Conservation (phyloP, 2,888 invertebrate genomes). For the Mimumesa dahlbomi region DNA sequence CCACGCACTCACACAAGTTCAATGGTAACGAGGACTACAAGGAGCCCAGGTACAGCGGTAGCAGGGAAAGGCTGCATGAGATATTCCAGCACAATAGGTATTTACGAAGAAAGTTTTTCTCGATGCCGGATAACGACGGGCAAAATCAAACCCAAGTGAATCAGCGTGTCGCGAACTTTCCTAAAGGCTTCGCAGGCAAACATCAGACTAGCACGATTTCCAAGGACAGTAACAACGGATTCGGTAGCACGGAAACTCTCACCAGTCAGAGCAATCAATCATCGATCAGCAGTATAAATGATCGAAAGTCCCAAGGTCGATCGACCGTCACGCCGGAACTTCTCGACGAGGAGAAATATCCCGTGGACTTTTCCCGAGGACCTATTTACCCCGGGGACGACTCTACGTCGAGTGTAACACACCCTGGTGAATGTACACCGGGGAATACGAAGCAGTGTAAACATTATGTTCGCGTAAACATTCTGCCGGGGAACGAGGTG, state of each 20-base stretch:
- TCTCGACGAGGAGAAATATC: conserved; percentile 12
- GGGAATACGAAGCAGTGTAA: conserved; percentile 16
- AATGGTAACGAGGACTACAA: neutral
- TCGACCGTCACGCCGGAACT: conserved; percentile 69
- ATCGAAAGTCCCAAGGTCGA: conserved; percentile 70
- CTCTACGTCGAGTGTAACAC: neutral
- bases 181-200: neutral
- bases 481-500: conserved; percentile 30
- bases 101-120: conserved; percentile 74
- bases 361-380: neutral
- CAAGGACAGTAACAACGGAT: conserved; percentile 58
- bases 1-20: conserved; percentile 14
- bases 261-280: conserved; percentile 78
- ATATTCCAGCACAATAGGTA: conserved; percentile 77
- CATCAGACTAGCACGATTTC: conserved; percentile 14
- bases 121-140: conserved; percentile 45
- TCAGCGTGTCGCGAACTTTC: neutral
- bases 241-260: conserved; percentile 77
- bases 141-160: neutral
- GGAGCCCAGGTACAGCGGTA: conserved; percentile 62
- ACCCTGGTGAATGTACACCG: neutral
- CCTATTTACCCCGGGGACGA: neutral
- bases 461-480: conserved; percentile 40
- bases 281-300: conserved; percentile 71
- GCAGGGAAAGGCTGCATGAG: conserved; percentile 75